Conservation (phyloP, 1,140 invertebrate species). For the Nasonia giraulti region DNA sequence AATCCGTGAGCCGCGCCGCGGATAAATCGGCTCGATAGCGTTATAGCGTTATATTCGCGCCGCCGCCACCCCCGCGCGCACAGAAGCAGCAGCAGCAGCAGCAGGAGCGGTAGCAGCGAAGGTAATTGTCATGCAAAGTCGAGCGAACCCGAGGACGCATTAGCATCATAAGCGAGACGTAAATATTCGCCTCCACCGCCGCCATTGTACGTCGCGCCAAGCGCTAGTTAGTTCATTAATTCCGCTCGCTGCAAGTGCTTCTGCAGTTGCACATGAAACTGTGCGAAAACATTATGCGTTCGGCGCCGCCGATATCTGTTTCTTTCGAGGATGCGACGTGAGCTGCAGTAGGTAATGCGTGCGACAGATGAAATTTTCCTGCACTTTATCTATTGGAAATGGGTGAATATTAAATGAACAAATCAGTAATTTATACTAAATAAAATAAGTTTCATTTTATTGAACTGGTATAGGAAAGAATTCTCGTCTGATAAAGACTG, state of each 20-base stretch:
- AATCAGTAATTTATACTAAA: too few species aligned
- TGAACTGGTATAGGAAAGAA: too few species aligned
- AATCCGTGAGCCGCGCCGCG: background rate
- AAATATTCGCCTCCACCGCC: conserved; percentile 65
- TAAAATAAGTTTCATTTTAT: too few species aligned
- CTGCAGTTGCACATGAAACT: conserved; percentile 51
- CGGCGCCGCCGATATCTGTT: background rate
- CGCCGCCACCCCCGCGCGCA: conserved; percentile 38
- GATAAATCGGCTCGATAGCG: background rate
- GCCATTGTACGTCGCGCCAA: conserved; percentile 61
- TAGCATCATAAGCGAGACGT: conserved; percentile 68
- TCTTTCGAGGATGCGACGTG: background rate
- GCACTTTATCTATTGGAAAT: too few species aligned
- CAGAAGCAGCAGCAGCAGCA: too few species aligned
- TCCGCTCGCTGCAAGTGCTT: conserved; percentile 54
- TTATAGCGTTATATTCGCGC: conserved; percentile 43
- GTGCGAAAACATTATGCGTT: conserved; percentile 55
- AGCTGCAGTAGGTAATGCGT: background rate
- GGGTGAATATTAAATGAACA: too few species aligned
- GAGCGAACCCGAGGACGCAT: conserved; percentile 65
- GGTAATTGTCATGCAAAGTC: conserved; percentile 71
- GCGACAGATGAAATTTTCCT: too few species aligned
- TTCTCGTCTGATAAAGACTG: too few species aligned
- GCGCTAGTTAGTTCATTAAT: conserved; percentile 71
- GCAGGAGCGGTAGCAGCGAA: conserved; percentile 31